Conservation (phyloP, 2,113 vertebrate species). For the Hyperoodon ampullatus region DNA sequence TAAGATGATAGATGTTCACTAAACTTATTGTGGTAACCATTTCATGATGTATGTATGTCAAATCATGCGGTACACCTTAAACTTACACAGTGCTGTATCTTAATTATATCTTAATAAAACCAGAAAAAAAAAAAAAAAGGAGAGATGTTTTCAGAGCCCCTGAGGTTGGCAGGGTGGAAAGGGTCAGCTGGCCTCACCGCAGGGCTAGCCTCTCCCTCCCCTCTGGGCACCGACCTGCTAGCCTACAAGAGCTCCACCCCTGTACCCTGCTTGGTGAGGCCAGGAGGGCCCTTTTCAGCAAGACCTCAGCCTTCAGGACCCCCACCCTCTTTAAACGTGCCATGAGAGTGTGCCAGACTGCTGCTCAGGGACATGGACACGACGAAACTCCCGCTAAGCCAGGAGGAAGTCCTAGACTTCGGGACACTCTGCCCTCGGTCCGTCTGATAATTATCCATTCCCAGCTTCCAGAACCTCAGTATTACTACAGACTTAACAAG, state of each 20-base stretch:
- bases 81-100: neutral
- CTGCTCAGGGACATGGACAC: too few relatives aligned
- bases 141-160: neutral
- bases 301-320: neutral
- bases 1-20: neutral
- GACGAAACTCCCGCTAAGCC: neutral
- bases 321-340: neutral
- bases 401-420: neutral
- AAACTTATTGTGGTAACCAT: neutral
- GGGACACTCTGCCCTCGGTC: neutral
- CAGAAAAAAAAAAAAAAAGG: neutral
- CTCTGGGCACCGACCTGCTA: neutral
- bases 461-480: neutral
- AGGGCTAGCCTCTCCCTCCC: neutral
- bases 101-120: neutral
- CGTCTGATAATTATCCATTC: neutral
- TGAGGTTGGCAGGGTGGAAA: neutral
- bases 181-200: rapidly evolving
- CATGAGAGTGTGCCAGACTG: neutral
- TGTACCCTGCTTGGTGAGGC: rapidly evolving
- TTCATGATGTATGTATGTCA: neutral
- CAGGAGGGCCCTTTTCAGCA: neutral
- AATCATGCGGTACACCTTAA: neutral
- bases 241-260: neutral
- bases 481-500: neutral